Evolutionary conservation across 2,888 invertebrate genomes (phyloP).

Genomic region (Thereva nobilitata): DNA sequence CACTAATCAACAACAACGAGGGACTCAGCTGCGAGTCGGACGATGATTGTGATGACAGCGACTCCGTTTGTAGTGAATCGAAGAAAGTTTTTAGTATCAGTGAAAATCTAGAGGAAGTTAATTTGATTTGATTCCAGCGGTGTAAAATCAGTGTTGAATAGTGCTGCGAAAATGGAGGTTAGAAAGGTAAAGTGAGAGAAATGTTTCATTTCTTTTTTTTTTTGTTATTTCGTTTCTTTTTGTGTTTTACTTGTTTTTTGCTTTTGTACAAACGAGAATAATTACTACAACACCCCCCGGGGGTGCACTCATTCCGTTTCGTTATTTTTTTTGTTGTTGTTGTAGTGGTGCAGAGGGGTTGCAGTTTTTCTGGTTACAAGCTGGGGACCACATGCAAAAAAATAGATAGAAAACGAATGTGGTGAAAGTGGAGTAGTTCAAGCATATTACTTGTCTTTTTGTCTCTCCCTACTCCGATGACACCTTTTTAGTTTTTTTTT

Average conservation of each 20-base stretch:
- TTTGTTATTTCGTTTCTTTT: neutral
- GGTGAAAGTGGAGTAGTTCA: conserved; percentile 9
- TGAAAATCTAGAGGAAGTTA: conserved; percentile 38
- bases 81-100: conserved; percentile 42
- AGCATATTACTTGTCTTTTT: conserved; percentile 3
- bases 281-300: too few species aligned
- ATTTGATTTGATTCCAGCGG: conserved; percentile 22
- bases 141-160: conserved; percentile 4
- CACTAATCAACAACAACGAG: conserved; percentile 48
- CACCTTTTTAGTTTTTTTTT: conserved; percentile 6
- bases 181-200: conserved; percentile 38
- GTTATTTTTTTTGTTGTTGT: too few species aligned
- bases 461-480: conserved; percentile 15
- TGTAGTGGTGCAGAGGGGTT: too few species aligned
- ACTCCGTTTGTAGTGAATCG: conserved; percentile 32
- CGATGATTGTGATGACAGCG: conserved; percentile 28
- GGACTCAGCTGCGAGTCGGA: neutral
- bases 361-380: too few species aligned
- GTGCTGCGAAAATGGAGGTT: conserved; percentile 38
- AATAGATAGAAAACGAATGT: too few species aligned
- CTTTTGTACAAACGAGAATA: too few species aligned
- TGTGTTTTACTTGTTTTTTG: too few species aligned
- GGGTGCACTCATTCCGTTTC: too few species aligned
- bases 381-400: too few species aligned
- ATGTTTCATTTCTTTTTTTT: conserved; percentile 15